Evolutionary conservation across 2,888 invertebrate species (phyloP).

Genomic region (Gymnoscelis rufifasciata): DNA sequence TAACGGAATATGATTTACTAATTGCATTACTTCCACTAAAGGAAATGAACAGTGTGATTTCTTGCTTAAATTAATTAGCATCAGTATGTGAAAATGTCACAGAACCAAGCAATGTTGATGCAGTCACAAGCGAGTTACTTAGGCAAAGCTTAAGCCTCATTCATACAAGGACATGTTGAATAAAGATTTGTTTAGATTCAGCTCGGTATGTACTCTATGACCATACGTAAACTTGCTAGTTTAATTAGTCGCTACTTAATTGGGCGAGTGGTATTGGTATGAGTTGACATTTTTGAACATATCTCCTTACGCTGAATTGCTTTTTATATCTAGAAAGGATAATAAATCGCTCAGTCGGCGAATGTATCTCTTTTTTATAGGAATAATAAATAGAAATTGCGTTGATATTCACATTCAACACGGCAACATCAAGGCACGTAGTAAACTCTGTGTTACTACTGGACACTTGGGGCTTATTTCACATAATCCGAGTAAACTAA

Average conservation of each 20-base stretch:
- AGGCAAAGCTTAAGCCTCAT: conserved; percentile 6
- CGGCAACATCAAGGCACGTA: no score
- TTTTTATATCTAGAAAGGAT: no score
- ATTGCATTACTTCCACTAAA: conserved; percentile 5
- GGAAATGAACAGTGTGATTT: conserved; percentile 14
- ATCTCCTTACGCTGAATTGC: background rate
- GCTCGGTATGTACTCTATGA: conserved; percentile 4
- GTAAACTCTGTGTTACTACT: no score
- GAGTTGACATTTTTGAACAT: no score
- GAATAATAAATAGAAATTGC: no score
- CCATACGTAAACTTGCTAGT: conserved; percentile 1
- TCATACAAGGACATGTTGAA: conserved; percentile 8
- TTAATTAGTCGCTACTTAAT: conserved; percentile 11
- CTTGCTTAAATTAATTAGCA: conserved; percentile 18
- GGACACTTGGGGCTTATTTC: no score
- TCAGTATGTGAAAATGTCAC: conserved; percentile 15
- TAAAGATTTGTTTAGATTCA: conserved; percentile 4
- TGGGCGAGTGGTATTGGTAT: background rate
- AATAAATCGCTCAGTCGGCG: no score
- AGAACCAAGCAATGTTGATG: conserved; percentile 16
- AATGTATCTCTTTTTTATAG: no score
- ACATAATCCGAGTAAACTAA: no score
- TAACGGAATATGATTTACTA: background rate
- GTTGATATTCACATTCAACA: no score
- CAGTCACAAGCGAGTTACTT: conserved; percentile 7